These are phyloP conservation scores for Porites divaricata DNA, from an alignment of 92 coral and sea anemone species.

Conservation along the genomic window DNA sequence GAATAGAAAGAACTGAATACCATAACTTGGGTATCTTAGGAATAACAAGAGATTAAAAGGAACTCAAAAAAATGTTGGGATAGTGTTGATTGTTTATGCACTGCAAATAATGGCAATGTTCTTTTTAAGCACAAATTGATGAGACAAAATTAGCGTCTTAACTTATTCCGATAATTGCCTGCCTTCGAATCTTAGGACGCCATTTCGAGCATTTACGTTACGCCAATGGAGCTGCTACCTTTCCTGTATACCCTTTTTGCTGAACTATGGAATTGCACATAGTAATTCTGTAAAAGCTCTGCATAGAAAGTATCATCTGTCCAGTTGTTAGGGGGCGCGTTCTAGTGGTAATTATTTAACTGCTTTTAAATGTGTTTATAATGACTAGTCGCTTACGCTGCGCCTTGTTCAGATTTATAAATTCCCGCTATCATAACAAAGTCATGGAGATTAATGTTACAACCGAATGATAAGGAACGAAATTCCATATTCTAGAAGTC, in stretches of 20 bases:
- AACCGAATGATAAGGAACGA: slow-evolving; percentile 10
- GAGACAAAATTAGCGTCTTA: neutral
- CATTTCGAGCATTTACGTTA: slow-evolving; percentile 4
- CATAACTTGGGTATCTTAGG: slow-evolving; percentile 11
- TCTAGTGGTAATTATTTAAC: neutral
- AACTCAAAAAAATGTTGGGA: neutral
- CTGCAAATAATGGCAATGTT: slow-evolving; percentile 4
- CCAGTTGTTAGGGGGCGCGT: slow-evolving; percentile 3
- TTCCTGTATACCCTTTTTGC: neutral
- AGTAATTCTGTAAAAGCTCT: neutral
- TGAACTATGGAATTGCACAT: neutral
- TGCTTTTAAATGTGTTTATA: neutral
- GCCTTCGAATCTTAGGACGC: slow-evolving; percentile 13
- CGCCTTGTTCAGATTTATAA: neutral
- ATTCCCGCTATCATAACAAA: neutral
- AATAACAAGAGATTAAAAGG: neutral
- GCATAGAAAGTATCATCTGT: neutral
- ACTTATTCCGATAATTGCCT: neutral
- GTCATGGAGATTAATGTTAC: slow-evolving; percentile 1
- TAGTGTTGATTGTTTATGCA: slow-evolving; percentile 8
- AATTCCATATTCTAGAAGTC: slow-evolving; percentile 7
- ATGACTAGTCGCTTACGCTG: neutral
- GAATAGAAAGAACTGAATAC: slow-evolving; percentile 7
- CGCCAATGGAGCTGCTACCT: slow-evolving; percentile 1
- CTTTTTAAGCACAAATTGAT: neutral